Conservation (phyloP, 2,888 invertebrate species). For the Anthophora plumipes region DNA sequence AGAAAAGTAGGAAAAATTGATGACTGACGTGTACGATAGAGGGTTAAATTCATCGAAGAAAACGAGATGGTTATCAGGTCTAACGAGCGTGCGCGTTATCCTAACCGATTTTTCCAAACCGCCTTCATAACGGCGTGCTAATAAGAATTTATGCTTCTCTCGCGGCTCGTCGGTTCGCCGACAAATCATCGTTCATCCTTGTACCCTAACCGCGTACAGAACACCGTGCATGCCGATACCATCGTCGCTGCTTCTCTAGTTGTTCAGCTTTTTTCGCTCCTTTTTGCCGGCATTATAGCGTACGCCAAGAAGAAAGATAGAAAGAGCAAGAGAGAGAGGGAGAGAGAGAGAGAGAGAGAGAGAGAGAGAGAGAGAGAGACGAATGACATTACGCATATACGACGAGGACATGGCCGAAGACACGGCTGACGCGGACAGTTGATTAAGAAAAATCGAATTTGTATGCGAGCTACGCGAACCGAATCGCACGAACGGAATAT, state of each 20-base stretch:
- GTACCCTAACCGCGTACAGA: slow-evolving; percentile 41
- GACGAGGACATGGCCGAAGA: neutral
- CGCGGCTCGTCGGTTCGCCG: slow-evolving; percentile 63
- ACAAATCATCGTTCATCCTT: slow-evolving; percentile 71
- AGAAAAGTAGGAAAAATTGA: slow-evolving; percentile 4
- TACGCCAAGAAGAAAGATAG: no score
- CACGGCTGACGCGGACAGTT: neutral
- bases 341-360: neutral
- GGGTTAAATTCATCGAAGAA: slow-evolving; percentile 7
- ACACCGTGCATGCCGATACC: slow-evolving; percentile 47
- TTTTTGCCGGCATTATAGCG: slow-evolving; percentile 17
- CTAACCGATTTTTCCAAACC: slow-evolving; percentile 53
- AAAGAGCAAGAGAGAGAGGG: neutral
- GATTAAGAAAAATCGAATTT: slow-evolving; percentile 34
- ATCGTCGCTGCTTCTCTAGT: slow-evolving; percentile 48
- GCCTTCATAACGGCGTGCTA: slow-evolving; percentile 65
- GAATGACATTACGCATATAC: slow-evolving; percentile 32
- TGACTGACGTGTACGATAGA: neutral
- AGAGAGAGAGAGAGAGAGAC: neutral
- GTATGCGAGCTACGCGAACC: slow-evolving; percentile 5
- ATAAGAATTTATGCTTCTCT: slow-evolving; percentile 75
- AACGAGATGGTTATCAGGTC: slow-evolving; percentile 37
- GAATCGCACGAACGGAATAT: slow-evolving; percentile 17
- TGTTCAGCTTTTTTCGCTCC: slow-evolving; percentile 34
- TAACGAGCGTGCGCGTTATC: slow-evolving; percentile 52